Evolutionary conservation across 2,888 invertebrate species (phyloP), one percentile per base, ranked within the genome.

Genomic region (Epistrophe grossulariae): DNA sequence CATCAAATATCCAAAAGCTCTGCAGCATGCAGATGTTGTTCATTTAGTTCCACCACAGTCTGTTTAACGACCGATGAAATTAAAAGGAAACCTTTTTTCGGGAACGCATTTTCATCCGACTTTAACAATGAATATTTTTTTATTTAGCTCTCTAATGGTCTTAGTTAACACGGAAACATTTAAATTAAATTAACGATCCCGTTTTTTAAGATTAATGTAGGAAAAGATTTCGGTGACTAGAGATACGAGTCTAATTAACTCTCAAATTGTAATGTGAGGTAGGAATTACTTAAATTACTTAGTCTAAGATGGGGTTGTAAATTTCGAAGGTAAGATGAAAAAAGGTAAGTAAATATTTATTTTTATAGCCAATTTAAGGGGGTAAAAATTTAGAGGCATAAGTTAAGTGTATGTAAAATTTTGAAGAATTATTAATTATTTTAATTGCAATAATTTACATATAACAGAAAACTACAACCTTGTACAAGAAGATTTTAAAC

Each of bases 51-150:
- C 87, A 87, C 83, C 79, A 76, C 83, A 74, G 76, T 64, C 83
- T 87, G 87, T 76, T 83, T 83, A 87, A 87, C 87, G 87, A 87
- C 82, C 87, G 82, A 87, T 87, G 87, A 87, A 87, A 87, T 87
- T 87, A 87, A 82, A 87, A 87, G 62, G 72, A 57, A 82, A 79
- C 78, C 71, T 79, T 79, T 82, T 78, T 79, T 71, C n/a, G 28
- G 31, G 43, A 84, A 62, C 60, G 60, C 59, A 68, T 48, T 77
- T 68, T 38, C 48, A 66, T 72, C 35, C 19, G n/a, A 68, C 24
- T 35, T 31, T 24, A 60, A 55, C 31, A 64, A 45, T 55, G 35
- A 64, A 45, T 52, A 57, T 62, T 48, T 52, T 70, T 55, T 64
- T 59, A 15, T 60, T 52, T 52, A 43, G 52, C 59, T 60, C 68